Evolutionary conservation across 2,888 invertebrate species (phyloP).

Genomic region (Parascotia fuliginaria): DNA sequence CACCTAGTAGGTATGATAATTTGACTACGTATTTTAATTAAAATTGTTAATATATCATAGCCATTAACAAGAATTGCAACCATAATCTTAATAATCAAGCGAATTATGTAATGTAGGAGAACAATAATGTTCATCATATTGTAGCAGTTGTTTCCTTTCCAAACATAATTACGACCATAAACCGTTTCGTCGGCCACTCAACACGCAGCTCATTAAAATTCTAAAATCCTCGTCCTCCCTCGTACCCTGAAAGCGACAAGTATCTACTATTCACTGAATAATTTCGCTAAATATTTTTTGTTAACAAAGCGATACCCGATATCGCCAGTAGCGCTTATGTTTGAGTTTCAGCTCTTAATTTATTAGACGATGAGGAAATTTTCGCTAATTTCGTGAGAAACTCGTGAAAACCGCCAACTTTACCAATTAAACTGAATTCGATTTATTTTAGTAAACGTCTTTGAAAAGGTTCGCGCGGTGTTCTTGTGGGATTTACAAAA

Average conservation of each 20-base stretch:
- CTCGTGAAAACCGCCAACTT: conserved; percentile 63
- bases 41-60: too few relatives aligned
- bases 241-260: conserved; percentile 5
- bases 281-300: conserved; percentile 46
- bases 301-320: conserved; percentile 43
- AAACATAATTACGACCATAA: conserved; percentile 10
- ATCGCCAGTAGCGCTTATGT: conserved; percentile 42
- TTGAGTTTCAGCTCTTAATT: conserved; percentile 58
- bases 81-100: neutral
- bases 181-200: conserved; percentile 2
- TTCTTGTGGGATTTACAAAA: conserved; percentile 57
- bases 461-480: conserved; percentile 45
- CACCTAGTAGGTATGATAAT: too few relatives aligned
- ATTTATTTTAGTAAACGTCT: conserved; percentile 65
- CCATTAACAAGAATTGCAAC: neutral
- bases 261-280: conserved; percentile 27
- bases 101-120: neutral
- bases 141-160: neutral
- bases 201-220: conserved; percentile 5
- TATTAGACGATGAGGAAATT: conserved; percentile 59
- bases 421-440: conserved; percentile 72
- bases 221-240: conserved; percentile 1
- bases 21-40: too few relatives aligned
- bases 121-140: conserved; percentile 1
- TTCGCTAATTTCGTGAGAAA: conserved; percentile 61